These are phyloP conservation scores for Acrocephalus arundinaceus DNA, from an alignment of 2,113 vertebrate genomes.

Conservation along the genomic window DNA sequence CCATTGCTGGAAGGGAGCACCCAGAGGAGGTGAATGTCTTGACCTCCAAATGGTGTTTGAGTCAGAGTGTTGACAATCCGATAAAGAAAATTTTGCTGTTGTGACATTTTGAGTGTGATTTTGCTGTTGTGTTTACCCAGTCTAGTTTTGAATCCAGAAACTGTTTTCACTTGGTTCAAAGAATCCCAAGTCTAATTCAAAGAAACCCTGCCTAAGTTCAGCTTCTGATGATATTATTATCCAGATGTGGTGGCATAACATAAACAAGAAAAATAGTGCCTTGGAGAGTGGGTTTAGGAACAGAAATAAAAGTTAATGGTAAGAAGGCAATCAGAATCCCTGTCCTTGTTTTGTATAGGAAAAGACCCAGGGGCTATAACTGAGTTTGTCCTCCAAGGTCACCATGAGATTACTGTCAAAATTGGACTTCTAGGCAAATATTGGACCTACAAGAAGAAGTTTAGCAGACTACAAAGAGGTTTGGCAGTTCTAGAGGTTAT, in stretches of 20 bases:
- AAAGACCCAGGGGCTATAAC: background rate
- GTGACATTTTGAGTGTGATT: background rate
- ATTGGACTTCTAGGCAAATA: background rate
- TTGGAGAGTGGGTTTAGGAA: background rate
- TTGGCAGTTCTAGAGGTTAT: background rate
- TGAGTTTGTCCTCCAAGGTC: background rate
- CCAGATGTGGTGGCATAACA: background rate
- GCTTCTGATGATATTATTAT: background rate
- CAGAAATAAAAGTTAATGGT: background rate
- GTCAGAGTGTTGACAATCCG: background rate
- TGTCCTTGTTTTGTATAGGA: background rate
- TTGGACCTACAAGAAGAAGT: background rate
- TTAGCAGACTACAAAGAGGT: background rate
- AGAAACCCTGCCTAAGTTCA: background rate
- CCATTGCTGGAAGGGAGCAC: background rate
- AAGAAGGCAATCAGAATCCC: background rate
- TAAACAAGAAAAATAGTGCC: background rate
- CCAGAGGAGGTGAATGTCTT: background rate
- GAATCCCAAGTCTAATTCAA: background rate
- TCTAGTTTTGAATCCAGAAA: background rate
- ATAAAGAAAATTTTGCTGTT: background rate
- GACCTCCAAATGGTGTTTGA: background rate
- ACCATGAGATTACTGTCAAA: background rate
- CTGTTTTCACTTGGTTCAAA: background rate
- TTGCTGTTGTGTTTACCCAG: background rate